Conservation (phyloP, 2,113 vertebrate species). For the Dolichallabes microphthalmus region DNA sequence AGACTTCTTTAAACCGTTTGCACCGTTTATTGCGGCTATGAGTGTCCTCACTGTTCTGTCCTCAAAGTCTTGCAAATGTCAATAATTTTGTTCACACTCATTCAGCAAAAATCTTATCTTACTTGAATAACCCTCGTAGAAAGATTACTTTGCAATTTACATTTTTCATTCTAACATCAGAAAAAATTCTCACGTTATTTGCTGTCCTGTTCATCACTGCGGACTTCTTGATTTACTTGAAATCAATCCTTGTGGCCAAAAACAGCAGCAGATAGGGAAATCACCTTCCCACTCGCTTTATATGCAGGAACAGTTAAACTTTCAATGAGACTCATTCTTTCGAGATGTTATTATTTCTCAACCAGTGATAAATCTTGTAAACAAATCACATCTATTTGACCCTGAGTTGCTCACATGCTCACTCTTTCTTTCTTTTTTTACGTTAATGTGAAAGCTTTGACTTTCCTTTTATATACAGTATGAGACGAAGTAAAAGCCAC, state of each 20-base stretch:
- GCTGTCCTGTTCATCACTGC: neutral
- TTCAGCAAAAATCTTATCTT: too few species aligned
- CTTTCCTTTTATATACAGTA: neutral
- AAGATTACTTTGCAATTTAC: neutral
- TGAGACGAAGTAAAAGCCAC: neutral
- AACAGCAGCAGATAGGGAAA: slow-evolving; percentile 5
- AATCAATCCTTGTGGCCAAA: neutral
- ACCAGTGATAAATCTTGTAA: neutral
- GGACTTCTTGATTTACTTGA: neutral
- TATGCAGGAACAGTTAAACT: neutral
- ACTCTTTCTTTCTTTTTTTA: neutral
- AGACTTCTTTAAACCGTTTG: too few species aligned
- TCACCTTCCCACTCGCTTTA: slow-evolving; percentile 5
- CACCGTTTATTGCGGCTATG: too few species aligned
- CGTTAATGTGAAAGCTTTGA: neutral
- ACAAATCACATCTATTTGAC: neutral
- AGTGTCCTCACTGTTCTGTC: too few species aligned
- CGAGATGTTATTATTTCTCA: neutral
- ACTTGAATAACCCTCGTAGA: neutral
- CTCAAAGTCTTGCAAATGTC: too few species aligned
- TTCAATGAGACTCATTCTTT: neutral
- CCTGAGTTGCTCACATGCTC: neutral
- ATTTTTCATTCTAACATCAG: neutral
- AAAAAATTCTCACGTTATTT: neutral
- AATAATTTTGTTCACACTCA: too few species aligned